phyloP scores from a whole-genome alignment of 2,888 invertebrate genomes.

The Blomia tropicalis region DNA sequence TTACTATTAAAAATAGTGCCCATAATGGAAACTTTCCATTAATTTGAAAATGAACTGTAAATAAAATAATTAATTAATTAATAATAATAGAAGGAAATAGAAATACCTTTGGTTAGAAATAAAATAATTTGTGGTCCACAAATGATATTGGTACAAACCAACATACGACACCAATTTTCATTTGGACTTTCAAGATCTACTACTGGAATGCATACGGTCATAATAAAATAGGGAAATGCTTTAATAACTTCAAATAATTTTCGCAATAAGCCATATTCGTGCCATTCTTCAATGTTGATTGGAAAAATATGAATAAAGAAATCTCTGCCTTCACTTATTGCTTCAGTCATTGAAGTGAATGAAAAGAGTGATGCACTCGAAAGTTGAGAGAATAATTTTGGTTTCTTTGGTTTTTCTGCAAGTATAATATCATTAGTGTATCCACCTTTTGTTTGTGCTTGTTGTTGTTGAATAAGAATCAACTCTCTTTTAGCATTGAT shows the following conservation, averaged over 20 bases:
- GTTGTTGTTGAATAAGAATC: background rate
- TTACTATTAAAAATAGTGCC: background rate
- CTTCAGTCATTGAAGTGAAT: background rate
- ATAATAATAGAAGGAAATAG: background rate
- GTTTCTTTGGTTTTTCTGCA: background rate
- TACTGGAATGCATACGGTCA: constrained; percentile 44
- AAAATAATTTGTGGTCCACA: constrained; percentile 26
- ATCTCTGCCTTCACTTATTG: constrained; percentile 21
- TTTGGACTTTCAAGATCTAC: constrained; percentile 40
- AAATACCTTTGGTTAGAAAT: constrained; percentile 13
- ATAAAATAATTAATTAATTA: background rate
- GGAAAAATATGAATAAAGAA: constrained; percentile 22
- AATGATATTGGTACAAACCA: constrained; percentile 35
- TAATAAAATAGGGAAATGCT: constrained; percentile 35
- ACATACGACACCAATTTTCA: constrained; percentile 45
- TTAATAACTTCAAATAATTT: constrained; percentile 22
- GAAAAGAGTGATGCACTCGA: background rate
- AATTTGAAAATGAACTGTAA: background rate
- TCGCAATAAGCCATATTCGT: constrained; percentile 16
- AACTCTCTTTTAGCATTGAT: background rate
- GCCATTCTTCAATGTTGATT: constrained; percentile 22
- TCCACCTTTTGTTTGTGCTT: background rate
- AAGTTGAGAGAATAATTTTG: background rate
- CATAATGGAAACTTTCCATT: background rate
- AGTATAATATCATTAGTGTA: background rate